phyloP scores from a whole-genome alignment of 2,888 invertebrate genomes.

The Nomada fabriciana region DNA sequence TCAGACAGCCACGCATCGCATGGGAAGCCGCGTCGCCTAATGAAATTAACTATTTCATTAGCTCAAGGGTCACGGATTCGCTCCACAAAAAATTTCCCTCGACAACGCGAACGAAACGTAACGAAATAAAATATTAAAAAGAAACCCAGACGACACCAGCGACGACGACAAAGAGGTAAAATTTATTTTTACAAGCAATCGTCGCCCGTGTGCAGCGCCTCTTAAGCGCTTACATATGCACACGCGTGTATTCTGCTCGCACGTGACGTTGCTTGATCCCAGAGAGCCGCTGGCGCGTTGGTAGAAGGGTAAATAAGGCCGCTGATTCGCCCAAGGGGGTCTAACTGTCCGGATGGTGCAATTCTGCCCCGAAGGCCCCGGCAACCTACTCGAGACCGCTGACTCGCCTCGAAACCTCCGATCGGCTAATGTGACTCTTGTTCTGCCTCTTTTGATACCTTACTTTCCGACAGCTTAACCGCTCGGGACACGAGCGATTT shows the following conservation, averaged over 20 bases:
- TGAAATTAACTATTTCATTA: not conserved
- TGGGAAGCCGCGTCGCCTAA: not conserved
- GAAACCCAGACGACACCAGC: not conserved
- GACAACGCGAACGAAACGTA: too few relatives aligned
- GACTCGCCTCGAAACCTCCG: constrained; percentile 60
- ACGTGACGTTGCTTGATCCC: constrained; percentile 42
- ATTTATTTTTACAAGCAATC: constrained; percentile 14
- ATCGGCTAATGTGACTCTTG: constrained; percentile 68
- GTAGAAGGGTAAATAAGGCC: constrained; percentile 84
- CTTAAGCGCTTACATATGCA: constrained; percentile 46
- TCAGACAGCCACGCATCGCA: not conserved
- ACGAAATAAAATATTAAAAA: too few relatives aligned
- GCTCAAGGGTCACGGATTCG: not conserved
- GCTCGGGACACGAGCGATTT: constrained; percentile 49
- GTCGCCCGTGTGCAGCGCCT: constrained; percentile 11
- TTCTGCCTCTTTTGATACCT: constrained; percentile 67
- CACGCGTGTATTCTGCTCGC: constrained; percentile 38
- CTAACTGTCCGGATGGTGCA: constrained; percentile 82
- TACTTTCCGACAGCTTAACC: constrained; percentile 63
- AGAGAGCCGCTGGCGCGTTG: constrained; percentile 56
- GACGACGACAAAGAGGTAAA: not conserved
- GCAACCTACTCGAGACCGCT: constrained; percentile 77
- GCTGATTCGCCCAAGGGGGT: constrained; percentile 84
- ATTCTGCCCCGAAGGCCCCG: constrained; percentile 82
- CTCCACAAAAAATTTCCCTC: not conserved